Percentiles rank a stretch among this genome's conserved stretches.
phyloP scores from a whole-genome alignment of 2,113 vertebrate genomes.

The Diadophis punctatus region DNA sequence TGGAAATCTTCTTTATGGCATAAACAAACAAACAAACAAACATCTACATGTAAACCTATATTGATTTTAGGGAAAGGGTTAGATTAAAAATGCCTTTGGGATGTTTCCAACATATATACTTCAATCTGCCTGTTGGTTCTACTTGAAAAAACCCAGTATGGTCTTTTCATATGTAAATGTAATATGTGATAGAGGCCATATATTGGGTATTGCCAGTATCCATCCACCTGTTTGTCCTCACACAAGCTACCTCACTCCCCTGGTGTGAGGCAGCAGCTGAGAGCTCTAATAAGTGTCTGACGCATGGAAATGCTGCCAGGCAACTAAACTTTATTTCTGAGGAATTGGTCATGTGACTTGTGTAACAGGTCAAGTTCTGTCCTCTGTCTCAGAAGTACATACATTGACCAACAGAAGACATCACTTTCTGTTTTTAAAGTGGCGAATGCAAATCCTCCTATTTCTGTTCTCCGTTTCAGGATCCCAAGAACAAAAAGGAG shows the following conservation, averaged over 20 bases:
- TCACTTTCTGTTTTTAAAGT: neutral
- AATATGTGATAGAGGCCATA: neutral
- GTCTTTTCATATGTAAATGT: neutral
- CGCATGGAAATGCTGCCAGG: neutral
- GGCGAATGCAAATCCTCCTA: neutral
- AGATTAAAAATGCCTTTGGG: neutral
- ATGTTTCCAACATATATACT: neutral
- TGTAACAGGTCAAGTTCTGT: neutral
- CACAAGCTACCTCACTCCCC: slow-evolving; percentile 18
- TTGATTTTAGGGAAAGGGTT: neutral
- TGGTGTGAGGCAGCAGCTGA: slow-evolving; percentile 34
- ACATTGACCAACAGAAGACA: neutral
- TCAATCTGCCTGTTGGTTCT: neutral
- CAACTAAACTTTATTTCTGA: neutral
- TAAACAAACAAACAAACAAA: too few species aligned
- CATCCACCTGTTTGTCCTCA: neutral
- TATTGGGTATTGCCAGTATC: neutral
- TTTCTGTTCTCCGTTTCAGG: neutral
- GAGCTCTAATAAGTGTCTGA: slow-evolving; percentile 38
- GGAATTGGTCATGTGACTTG: neutral
- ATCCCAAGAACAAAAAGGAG: neutral
- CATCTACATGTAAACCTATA: neutral
- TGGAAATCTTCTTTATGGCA: neutral
- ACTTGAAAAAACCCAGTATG: neutral
- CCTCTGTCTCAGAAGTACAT: neutral